These are phyloP conservation scores for Watsonalla binaria DNA, from an alignment of 2,888 invertebrate genomes.

Conservation along the genomic window DNA sequence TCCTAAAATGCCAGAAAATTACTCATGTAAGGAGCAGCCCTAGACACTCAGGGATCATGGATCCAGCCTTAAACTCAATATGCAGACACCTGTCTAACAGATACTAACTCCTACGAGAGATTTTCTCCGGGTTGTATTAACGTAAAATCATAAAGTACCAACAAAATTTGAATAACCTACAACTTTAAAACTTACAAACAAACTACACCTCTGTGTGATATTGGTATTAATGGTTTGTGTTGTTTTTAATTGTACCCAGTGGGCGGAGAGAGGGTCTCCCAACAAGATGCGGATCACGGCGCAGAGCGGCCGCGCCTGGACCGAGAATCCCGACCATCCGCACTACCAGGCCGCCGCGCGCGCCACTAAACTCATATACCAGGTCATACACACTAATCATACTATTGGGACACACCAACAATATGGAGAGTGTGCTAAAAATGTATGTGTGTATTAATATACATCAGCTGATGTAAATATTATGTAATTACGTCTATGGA, in stretches of 20 bases:
- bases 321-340: slow-evolving; percentile 93
- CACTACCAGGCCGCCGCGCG: slow-evolving; percentile 93
- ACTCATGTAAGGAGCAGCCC: no score
- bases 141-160: no score
- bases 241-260: slow-evolving; percentile 56
- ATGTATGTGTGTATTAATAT: background rate
- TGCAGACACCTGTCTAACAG: no score
- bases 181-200: no score
- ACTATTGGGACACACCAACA: background rate
- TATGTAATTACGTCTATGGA: no score
- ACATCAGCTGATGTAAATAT: no score
- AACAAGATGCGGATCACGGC: slow-evolving; percentile 89
- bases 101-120: no score
- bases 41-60: no score
- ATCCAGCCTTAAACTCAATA: no score
- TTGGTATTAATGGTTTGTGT: background rate
- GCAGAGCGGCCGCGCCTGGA: slow-evolving; percentile 94
- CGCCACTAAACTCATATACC: slow-evolving; percentile 91
- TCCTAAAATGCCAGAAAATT: no score
- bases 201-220: background rate
- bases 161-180: no score
- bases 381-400: slow-evolving; percentile 40
- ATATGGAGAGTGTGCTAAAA: background rate
- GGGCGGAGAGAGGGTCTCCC: slow-evolving; percentile 88
- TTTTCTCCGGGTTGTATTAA: no score